Evolutionary conservation across 92 coral and sea anemone species (phyloP).

Genomic region (Parazoanthus atlanticus): DNA sequence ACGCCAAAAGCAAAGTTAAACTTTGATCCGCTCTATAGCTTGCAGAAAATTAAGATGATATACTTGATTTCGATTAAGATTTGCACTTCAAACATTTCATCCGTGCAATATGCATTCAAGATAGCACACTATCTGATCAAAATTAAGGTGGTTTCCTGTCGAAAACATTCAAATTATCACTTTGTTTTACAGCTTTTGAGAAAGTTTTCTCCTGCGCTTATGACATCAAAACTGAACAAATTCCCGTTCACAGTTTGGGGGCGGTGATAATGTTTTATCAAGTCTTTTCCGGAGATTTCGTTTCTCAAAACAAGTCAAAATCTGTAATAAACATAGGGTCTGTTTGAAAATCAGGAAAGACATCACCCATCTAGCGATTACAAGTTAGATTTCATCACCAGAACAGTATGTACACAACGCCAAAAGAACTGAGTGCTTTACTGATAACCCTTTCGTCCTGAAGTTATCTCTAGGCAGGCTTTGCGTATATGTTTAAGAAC

Average conservation of each 20-base stretch:
- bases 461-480: constrained; percentile 83
- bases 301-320: constrained; percentile 71
- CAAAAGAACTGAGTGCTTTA: constrained; percentile 63
- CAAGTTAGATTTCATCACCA: constrained; percentile 89
- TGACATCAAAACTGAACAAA: constrained; percentile 62
- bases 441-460: constrained; percentile 89
- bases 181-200: constrained; percentile 53
- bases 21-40: constrained; percentile 44
- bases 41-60: constrained; percentile 43
- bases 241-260: constrained; percentile 62
- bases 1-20: constrained; percentile 46
- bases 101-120: constrained; percentile 73
- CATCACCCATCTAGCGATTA: constrained; percentile 84
- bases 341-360: constrained; percentile 78
- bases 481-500: constrained; percentile 79
- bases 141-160: constrained; percentile 85
- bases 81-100: constrained; percentile 54
- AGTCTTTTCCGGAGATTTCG: constrained; percentile 54
- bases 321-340: constrained; percentile 73
- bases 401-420: constrained; percentile 78
- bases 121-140: constrained; percentile 78
- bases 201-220: constrained; percentile 43
- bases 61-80: constrained; percentile 63
- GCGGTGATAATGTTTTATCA: constrained; percentile 55
- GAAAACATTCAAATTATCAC: constrained; percentile 88